Base-by-base conservation (phyloP, 2,113 vertebrate genomes). In the Chinchilla lanigera region DNA sequence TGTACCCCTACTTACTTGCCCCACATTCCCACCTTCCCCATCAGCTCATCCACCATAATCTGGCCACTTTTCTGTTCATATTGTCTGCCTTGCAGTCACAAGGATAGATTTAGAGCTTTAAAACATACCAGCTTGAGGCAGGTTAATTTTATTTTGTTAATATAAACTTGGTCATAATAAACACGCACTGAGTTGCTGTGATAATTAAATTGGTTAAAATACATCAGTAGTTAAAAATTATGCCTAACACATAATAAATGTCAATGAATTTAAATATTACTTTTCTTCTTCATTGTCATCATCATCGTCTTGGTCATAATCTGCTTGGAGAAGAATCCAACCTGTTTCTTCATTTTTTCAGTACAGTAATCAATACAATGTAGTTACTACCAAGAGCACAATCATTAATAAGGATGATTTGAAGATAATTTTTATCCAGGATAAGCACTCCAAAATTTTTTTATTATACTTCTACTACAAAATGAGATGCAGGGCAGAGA, bases 171-270 rank as follows among this genome's bases (percentile, higher is more conserved):
- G 17, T 86, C 95, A 81, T 80, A 30, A 83, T 61, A 61, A 58
- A 30, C 10, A 94, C 44, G 4, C 1, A 78, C 38, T 60, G 33
- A 14, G 17, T 58, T 89, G 44, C 38, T 89, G 1, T 93, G 60
- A 85, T 26, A 89, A 93, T 54, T 82, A 91, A 85, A 94, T 47
- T 13, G 78, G 14, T 86, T 91, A 81, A 94, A 92, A 89, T 4
- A 69, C 35, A 78, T 3, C 35, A 56, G 82, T 71, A 58, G 56
- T 69, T 82, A 82, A 65, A 17, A 77, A 82, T 58, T 16, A 1
- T 24, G 9, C 26, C 61, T 63, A 20, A 85, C 5, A 82, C 22
- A 85, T 35, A 94, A 24, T 61, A 87, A 96, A 26, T 50, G 38
- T 20, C 22, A 24, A 33, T 84, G 56, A 56, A 33, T 77, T 61